Conservation (phyloP, 2,113 vertebrate genomes). For the Raja brachyura region DNA sequence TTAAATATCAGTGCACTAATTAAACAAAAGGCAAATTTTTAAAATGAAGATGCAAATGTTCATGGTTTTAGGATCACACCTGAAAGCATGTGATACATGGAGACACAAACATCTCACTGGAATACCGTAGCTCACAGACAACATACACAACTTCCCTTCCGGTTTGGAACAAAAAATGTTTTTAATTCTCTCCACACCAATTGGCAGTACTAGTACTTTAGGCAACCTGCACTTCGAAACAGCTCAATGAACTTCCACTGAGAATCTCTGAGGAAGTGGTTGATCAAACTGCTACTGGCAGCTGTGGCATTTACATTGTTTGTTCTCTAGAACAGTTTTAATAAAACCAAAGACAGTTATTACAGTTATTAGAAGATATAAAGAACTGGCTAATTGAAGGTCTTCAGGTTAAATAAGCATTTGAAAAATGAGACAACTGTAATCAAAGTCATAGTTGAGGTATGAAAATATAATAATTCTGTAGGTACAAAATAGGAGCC, state of each 20-base stretch:
- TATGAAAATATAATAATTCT: not conserved
- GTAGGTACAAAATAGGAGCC: not conserved
- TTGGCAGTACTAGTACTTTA: not conserved
- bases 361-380: not conserved
- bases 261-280: not conserved
- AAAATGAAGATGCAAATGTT: not conserved
- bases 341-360: not conserved
- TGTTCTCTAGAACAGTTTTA: not conserved
- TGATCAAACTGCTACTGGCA: not conserved
- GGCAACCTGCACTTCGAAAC: not conserved
- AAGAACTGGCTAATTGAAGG: not conserved
- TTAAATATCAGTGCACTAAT: not conserved
- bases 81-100: not conserved
- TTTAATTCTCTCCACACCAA: not conserved
- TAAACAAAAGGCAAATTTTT: not conserved
- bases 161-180: not conserved
- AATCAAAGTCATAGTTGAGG: not conserved
- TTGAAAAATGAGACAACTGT: not conserved
- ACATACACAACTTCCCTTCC: not conserved
- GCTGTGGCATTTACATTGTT: not conserved
- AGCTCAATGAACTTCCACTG: not conserved
- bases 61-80: not conserved
- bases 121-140: not conserved
- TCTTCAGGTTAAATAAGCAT: not conserved
- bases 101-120: not conserved